Evolutionary conservation across 2,113 vertebrate genomes (phyloP).

Genomic region (Eptatretus burgeri): DNA sequence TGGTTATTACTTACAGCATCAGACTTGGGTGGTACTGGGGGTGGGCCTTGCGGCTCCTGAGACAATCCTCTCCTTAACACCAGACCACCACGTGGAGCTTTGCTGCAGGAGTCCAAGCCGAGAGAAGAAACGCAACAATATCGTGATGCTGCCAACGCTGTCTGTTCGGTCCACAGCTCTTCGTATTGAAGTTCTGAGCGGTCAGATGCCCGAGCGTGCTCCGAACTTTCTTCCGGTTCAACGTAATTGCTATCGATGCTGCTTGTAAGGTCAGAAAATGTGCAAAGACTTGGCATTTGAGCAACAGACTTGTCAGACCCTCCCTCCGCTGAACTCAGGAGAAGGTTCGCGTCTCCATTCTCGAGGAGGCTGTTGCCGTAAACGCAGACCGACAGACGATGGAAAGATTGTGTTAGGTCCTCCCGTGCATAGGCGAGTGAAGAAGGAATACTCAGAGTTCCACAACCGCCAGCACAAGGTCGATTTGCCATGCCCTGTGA

Average conservation of each 20-base stretch:
- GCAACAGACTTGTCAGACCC: no score
- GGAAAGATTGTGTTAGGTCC: conserved; percentile 82
- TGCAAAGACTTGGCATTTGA: no score
- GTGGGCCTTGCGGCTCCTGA: conserved; percentile 12
- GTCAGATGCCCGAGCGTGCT: conserved; percentile 17
- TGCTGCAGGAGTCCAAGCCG: not conserved
- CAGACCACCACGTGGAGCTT: not conserved
- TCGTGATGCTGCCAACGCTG: conserved; percentile 11
- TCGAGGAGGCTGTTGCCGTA: conserved; percentile 81
- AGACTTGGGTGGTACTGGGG: conserved; percentile 93
- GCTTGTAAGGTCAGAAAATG: conserved; percentile 9
- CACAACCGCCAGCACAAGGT: no score
- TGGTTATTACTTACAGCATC: conserved; percentile 57
- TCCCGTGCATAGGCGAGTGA: conserved; percentile 68
- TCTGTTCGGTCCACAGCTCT: conserved; percentile 72
- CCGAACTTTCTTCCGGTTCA: conserved; percentile 37
- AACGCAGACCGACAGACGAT: conserved; percentile 73
- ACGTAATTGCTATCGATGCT: conserved; percentile 40
- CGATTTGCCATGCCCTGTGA: no score
- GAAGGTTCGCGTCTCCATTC: conserved; percentile 79
- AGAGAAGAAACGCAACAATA: no score
- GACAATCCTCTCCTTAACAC: not conserved
- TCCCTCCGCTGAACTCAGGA: conserved; percentile 27
- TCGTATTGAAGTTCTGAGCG: conserved; percentile 62
- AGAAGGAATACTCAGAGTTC: conserved; percentile 18